Conservation (phyloP, 2,113 vertebrate genomes). For the Aleadryas rufinucha region DNA sequence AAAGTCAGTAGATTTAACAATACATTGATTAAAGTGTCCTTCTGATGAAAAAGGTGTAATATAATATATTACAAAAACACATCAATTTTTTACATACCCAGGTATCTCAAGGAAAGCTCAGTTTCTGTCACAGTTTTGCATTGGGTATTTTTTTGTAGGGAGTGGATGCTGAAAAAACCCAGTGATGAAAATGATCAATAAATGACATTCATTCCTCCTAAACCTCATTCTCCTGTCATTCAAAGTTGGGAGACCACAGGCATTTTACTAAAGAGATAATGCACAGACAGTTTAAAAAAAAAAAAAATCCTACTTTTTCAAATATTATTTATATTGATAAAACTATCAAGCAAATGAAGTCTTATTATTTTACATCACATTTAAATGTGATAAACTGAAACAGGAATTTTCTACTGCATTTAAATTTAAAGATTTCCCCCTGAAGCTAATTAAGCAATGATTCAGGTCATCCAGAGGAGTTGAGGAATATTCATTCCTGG, state of each 20-base stretch:
- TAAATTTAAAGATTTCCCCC: neutral
- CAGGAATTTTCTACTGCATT: neutral
- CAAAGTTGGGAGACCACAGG: neutral
- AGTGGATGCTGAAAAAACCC: neutral
- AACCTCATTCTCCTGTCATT: neutral
- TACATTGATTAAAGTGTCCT: neutral
- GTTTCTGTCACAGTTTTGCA: neutral
- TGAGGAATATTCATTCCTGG: neutral
- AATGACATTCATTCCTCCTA: neutral
- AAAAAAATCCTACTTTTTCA: neutral
- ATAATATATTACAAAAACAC: neutral
- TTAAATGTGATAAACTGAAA: neutral
- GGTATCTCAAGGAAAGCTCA: neutral
- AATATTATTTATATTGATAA: neutral
- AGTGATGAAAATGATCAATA: neutral
- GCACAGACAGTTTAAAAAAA: rapidly evolving
- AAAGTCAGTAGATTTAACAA: slow-evolving; percentile 36
- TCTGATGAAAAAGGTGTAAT: neutral
- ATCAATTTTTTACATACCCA: neutral
- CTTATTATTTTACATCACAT: neutral
- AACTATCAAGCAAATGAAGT: neutral
- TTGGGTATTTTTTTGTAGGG: rapidly evolving
- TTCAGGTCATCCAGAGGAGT: neutral
- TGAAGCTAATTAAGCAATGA: neutral
- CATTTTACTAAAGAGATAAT: neutral